Evolutionary conservation across 2,888 invertebrate genomes (phyloP).

Genomic region (Periphyllus acericola): DNA sequence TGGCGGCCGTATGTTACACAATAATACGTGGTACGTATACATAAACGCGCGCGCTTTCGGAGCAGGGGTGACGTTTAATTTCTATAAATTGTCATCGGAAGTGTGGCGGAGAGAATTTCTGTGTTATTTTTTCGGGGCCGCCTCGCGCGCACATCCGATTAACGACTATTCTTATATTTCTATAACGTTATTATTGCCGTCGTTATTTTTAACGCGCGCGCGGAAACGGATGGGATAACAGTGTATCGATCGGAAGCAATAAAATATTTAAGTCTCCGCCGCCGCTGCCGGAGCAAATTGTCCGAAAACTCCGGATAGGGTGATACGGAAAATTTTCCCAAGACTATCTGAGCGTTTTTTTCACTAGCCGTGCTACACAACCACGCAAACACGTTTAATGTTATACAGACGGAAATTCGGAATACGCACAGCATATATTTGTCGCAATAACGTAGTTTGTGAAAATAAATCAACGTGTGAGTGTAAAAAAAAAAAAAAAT

Average conservation of each 20-base stretch:
- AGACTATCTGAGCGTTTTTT: neutral
- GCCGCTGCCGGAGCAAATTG: conserved; percentile 45
- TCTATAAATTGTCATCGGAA: conserved; percentile 57
- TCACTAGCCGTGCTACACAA: no score
- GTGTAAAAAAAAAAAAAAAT: no score
- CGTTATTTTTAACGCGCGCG: conserved; percentile 53
- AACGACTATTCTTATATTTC: neutral
- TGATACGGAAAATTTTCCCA: conserved; percentile 14
- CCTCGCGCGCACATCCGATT: conserved; percentile 41
- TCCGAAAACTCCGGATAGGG: conserved; percentile 44
- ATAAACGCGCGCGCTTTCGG: neutral
- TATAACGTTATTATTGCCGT: neutral
- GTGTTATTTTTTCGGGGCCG: conserved; percentile 21
- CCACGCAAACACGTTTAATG: no score
- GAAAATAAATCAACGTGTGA: no score
- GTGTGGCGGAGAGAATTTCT: conserved; percentile 58
- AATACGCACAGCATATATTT: neutral
- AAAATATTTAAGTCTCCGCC: conserved; percentile 57
- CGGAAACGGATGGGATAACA: conserved; percentile 24
- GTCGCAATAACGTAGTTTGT: no score
- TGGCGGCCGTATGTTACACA: neutral
- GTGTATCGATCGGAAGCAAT: conserved; percentile 60
- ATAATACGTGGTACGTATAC: neutral
- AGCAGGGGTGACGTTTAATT: conserved; percentile 54
- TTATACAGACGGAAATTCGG: neutral